Evolutionary conservation across 2,888 invertebrate species (phyloP).

Genomic region (Rhamnusium bicolor): DNA sequence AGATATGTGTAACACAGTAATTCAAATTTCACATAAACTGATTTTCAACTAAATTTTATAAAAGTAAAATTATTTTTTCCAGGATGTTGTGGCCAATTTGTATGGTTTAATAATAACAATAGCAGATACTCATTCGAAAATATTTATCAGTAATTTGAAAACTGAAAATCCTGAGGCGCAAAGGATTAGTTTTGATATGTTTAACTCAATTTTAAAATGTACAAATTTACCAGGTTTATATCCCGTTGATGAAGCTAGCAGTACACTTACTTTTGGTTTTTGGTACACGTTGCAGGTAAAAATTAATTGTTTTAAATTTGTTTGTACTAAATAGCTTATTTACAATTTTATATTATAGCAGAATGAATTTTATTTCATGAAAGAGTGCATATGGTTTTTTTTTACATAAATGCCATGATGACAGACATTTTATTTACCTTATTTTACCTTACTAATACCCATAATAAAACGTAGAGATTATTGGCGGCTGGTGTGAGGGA

Average conservation of each 20-base stretch:
- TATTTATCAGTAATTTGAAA: slow-evolving; percentile 73
- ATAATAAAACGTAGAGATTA: too few species aligned
- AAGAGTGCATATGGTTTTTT: too few species aligned
- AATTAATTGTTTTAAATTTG: neutral
- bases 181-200: slow-evolving; percentile 76
- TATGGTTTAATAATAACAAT: slow-evolving; percentile 81
- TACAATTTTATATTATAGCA: too few species aligned
- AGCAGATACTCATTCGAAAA: slow-evolving; percentile 80
- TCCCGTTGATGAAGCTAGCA: slow-evolving; percentile 90
- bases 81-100: slow-evolving; percentile 81
- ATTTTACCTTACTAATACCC: too few species aligned
- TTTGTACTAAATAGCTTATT: too few species aligned
- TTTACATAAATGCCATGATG: too few species aligned
- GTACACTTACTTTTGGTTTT: slow-evolving; percentile 89
- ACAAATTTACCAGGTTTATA: slow-evolving; percentile 88
- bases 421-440: too few species aligned
- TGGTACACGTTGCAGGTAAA: slow-evolving; percentile 92
- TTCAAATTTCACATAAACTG: too few species aligned
- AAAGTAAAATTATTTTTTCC: slow-evolving; percentile 53
- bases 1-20: too few species aligned
- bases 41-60: too few species aligned
- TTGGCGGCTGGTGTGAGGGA: too few species aligned
- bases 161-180: slow-evolving; percentile 72
- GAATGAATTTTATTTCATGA: too few species aligned
- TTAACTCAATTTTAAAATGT: slow-evolving; percentile 84